These are phyloP conservation scores for Thalpophila matura DNA, from an alignment of 2,888 invertebrate genomes.

Conservation along the genomic window DNA sequence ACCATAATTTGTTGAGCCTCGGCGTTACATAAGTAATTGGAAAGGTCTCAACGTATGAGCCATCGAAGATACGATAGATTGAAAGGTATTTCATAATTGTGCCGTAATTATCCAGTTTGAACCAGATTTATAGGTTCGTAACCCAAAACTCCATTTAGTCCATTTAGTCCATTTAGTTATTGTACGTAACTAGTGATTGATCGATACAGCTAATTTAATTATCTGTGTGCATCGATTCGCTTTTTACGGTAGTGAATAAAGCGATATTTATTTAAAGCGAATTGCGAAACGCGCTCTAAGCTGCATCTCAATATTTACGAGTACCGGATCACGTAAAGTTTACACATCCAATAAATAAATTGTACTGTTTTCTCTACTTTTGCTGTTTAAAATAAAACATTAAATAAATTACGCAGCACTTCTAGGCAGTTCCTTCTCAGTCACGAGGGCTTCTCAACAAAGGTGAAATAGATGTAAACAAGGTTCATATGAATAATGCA, in stretches of 20 bases:
- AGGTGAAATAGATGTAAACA: conserved; percentile 71
- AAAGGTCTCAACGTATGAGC: conserved; percentile 66
- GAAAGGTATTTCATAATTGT: conserved; percentile 78
- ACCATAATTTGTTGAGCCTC: conserved; percentile 68
- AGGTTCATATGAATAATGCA: conserved; percentile 74
- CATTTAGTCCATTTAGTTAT: too few relatives aligned
- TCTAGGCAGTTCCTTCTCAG: conserved; percentile 16
- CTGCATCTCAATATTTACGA: conserved; percentile 4
- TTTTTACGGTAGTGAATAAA: conserved; percentile 25
- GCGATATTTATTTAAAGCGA: conserved; percentile 22
- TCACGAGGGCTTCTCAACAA: conserved; percentile 59
- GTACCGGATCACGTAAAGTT: conserved; percentile 24
- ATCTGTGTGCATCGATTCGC: conserved; percentile 42
- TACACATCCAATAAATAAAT: neutral
- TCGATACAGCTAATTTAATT: conserved; percentile 58
- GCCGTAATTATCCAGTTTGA: conserved; percentile 75
- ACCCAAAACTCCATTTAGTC: conserved; percentile 74
- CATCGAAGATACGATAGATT: conserved; percentile 71
- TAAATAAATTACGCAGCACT: conserved; percentile 9
- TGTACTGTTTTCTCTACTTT: conserved; percentile 5
- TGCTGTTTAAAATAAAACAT: conserved; percentile 12
- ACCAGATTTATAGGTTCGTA: conserved; percentile 75
- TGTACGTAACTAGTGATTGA: conserved; percentile 65
- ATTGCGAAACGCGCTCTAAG: conserved; percentile 14
- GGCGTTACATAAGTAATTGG: conserved; percentile 75